These are phyloP conservation scores for Thecophora atra DNA, from an alignment of 2,888 invertebrate genomes.

Conservation along the genomic window DNA sequence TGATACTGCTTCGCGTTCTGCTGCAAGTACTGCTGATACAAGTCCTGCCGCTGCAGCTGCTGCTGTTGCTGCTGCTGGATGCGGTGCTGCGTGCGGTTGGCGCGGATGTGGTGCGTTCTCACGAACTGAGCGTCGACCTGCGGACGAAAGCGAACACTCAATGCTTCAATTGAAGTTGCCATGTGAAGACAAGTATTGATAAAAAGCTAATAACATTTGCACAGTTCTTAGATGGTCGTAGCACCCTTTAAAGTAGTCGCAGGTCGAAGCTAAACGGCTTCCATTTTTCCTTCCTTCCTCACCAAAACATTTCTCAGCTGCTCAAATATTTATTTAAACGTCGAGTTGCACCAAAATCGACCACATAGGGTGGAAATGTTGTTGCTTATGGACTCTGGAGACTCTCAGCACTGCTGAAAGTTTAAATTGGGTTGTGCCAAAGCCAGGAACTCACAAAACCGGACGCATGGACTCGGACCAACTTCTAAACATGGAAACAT, in stretches of 20 bases:
- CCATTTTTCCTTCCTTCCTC: background rate
- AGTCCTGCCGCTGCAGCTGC: constrained; percentile 50
- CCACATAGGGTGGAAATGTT: background rate
- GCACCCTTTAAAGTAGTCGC: no score
- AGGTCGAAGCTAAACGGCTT: background rate
- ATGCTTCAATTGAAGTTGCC: no score
- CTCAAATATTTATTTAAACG: background rate
- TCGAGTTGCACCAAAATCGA: background rate
- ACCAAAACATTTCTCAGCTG: background rate
- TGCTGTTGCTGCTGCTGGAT: constrained; percentile 57
- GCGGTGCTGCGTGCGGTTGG: constrained; percentile 61
- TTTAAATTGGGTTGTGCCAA: constrained; percentile 43
- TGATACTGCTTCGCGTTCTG: constrained; percentile 57
- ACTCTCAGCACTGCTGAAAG: constrained; percentile 27
- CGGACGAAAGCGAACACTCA: constrained; percentile 22
- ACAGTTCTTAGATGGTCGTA: no score
- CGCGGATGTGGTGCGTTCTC: constrained; percentile 63
- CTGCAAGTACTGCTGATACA: constrained; percentile 55
- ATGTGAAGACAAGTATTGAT: no score
- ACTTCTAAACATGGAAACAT: background rate
- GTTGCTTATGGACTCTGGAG: background rate
- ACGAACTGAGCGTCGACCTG: constrained; percentile 66
- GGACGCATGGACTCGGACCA: no score
- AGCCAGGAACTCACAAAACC: constrained; percentile 22
- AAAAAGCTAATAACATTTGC: no score